A percentile compares a stretch with the other conserved stretches of the same genome.
Evolutionary conservation across 2,797 vertebrate species (phyloP).

Genomic region (Amphiprion clarkii): DNA sequence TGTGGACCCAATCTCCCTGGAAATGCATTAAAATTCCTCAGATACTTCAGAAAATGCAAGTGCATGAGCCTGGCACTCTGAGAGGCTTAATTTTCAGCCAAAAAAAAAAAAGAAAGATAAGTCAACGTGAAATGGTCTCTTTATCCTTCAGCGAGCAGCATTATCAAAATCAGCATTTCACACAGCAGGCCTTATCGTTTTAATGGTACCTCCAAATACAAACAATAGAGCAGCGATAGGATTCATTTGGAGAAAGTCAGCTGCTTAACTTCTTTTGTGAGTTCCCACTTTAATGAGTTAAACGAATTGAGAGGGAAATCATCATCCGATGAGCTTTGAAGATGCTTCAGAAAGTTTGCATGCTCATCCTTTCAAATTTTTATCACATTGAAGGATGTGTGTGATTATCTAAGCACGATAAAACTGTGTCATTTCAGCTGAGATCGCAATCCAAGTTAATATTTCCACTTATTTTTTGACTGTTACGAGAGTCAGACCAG

Average conservation of each 20-base stretch:
- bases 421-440: constrained; percentile 2
- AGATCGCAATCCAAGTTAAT: not conserved
- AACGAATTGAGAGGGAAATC: constrained; percentile 36
- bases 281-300: constrained; percentile 40
- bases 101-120: constrained; percentile 47
- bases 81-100: constrained; percentile 54
- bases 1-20: constrained; percentile 22
- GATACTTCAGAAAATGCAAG: constrained; percentile 58
- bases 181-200: constrained; percentile 29
- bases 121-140: constrained; percentile 52
- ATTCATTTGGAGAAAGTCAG: constrained; percentile 48
- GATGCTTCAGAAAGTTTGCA: constrained; percentile 15
- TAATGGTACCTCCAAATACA: constrained; percentile 56
- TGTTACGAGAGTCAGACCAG: not conserved
- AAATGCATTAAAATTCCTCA: constrained; percentile 49
- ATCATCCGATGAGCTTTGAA: constrained; percentile 40
- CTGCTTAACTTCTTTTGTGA: constrained; percentile 52
- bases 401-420: constrained; percentile 5
- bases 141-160: constrained; percentile 49
- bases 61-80: constrained; percentile 24
- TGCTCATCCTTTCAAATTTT: constrained; percentile 2
- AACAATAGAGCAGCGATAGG: constrained; percentile 59
- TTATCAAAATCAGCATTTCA: constrained; percentile 61
- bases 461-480: constrained; percentile 13
- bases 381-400: not conserved